phyloP scores from a whole-genome alignment of 2,113 vertebrate genomes.

The Xyliphius kryptos region DNA sequence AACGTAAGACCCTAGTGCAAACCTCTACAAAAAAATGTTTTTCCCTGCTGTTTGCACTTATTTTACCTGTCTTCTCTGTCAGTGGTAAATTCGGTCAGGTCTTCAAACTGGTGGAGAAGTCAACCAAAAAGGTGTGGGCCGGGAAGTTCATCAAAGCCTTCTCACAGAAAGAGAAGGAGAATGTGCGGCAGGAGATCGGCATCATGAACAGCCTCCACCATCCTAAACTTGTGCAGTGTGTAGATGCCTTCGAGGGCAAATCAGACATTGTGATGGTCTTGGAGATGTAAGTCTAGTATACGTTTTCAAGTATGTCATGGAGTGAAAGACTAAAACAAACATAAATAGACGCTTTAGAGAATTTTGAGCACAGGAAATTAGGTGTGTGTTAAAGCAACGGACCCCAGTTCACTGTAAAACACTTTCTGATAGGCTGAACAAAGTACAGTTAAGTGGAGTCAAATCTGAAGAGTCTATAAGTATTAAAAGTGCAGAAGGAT shows the following conservation, averaged over 20 bases:
- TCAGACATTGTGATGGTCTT: slow-evolving; percentile 97
- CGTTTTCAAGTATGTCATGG: not conserved
- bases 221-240: slow-evolving; percentile 90
- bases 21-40: no score
- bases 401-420: no score
- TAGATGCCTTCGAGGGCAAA: slow-evolving; percentile 95
- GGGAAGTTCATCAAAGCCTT: slow-evolving; percentile 98
- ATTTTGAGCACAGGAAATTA: no score
- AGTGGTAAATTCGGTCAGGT: slow-evolving; percentile 98
- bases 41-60: not conserved
- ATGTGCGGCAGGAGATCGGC: slow-evolving; percentile 84
- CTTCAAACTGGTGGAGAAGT: slow-evolving; percentile 91
- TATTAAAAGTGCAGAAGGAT: no score
- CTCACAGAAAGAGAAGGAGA: slow-evolving; percentile 92
- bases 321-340: no score
- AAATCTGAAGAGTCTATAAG: no score
- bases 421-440: no score
- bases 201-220: slow-evolving; percentile 98
- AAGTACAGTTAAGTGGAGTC: no score
- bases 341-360: no score
- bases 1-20: slow-evolving; percentile 90
- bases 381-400: no score
- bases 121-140: slow-evolving; percentile 88
- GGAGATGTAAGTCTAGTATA: slow-evolving; percentile 80
- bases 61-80: slow-evolving; percentile 27